Percentiles rank a stretch among this genome's conserved stretches.
Conservation (phyloP, 1,140 invertebrate genomes). For the Drosophila watanabei region DNA sequence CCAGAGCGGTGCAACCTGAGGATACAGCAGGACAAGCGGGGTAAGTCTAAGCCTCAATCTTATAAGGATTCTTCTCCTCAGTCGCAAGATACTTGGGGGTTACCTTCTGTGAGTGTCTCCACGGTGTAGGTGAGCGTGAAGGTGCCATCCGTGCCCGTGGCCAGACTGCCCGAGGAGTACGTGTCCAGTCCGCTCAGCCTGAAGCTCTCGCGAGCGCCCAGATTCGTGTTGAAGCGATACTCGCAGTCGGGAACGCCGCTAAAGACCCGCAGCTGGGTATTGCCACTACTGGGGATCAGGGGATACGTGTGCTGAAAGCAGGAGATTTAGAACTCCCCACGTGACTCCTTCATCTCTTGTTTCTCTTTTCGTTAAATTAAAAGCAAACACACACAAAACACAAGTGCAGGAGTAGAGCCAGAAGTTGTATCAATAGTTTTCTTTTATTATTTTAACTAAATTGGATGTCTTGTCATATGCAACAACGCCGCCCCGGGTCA, state of each 20-base stretch:
- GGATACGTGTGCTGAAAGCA: constrained; percentile 87
- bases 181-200: constrained; percentile 69
- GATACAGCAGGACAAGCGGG: neutral
- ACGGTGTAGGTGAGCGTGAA: constrained; percentile 60
- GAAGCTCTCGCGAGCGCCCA: constrained; percentile 47
- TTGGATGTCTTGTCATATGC: constrained; percentile 59
- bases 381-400: neutral
- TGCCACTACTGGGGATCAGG: constrained; percentile 87
- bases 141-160: constrained; percentile 41
- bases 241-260: constrained; percentile 87
- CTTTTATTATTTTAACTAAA: constrained; percentile 56
- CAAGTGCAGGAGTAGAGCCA: neutral
- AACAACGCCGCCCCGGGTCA: constrained; percentile 43
- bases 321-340: neutral
- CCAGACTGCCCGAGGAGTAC: constrained; percentile 73
- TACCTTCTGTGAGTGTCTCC: constrained; percentile 48
- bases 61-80: neutral
- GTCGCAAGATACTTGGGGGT: neutral
- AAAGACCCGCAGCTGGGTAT: constrained; percentile 90
- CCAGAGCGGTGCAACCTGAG: constrained; percentile 12
- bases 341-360: neutral
- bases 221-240: constrained; percentile 65
- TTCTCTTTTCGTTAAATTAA: neutral
- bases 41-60: neutral
- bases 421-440: constrained; percentile 28